These are phyloP conservation scores for Hybognathus amarus DNA, from an alignment of 2,797 vertebrate species.

Conservation along the genomic window DNA sequence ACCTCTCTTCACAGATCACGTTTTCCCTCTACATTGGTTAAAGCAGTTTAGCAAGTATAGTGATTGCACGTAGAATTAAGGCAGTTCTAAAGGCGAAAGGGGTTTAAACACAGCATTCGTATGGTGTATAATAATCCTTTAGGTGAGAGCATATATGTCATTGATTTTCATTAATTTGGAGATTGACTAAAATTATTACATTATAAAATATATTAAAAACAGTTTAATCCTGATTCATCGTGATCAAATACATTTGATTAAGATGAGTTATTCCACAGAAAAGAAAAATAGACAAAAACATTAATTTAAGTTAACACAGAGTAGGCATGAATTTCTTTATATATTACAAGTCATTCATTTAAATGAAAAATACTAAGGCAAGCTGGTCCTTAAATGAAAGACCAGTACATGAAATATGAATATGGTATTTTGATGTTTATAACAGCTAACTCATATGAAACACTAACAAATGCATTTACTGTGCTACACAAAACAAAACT, in stretches of 20 bases:
- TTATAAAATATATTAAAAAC: no score
- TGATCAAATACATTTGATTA: background rate
- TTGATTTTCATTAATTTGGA: no score
- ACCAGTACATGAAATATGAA: background rate
- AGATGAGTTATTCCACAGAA: background rate
- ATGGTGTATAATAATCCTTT: no score
- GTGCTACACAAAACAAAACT: background rate
- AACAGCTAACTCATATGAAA: background rate
- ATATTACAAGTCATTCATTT: conserved; percentile 4
- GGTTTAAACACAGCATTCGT: no score
- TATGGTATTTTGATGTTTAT: background rate
- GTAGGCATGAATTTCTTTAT: background rate
- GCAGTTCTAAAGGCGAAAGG: no score
- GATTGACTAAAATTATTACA: no score
- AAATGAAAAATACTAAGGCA: background rate
- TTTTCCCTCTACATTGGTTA: no score
- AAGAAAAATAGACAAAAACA: conserved; percentile 17
- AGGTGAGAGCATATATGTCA: no score
- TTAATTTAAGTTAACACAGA: background rate
- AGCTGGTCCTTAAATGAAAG: background rate
- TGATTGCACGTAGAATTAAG: no score
- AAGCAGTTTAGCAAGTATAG: no score
- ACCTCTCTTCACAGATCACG: no score
- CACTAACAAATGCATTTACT: conserved; percentile 18
- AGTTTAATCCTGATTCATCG: no score